These are phyloP conservation scores for Cybosia mesomella DNA, from an alignment of 2,888 invertebrate species.

Conservation along the genomic window DNA sequence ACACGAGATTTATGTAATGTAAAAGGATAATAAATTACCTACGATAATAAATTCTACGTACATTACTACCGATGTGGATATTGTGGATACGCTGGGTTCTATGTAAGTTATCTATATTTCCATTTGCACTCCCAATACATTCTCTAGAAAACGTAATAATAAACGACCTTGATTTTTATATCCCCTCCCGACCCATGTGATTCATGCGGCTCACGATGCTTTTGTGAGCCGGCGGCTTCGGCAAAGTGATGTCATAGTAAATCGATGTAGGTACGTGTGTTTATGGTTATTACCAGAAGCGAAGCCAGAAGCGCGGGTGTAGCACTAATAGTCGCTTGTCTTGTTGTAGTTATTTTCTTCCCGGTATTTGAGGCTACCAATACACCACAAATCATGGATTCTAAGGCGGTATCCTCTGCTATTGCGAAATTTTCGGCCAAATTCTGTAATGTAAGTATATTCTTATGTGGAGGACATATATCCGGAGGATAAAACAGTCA, in stretches of 20 bases:
- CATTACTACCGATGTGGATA: slow-evolving; percentile 17
- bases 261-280: slow-evolving; percentile 3
- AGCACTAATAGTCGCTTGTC: slow-evolving; percentile 21
- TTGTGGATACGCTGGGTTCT: slow-evolving; percentile 15
- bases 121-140: neutral
- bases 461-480: neutral
- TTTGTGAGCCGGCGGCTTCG: slow-evolving; percentile 7
- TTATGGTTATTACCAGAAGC: slow-evolving; percentile 8
- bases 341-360: slow-evolving; percentile 64
- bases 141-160: neutral
- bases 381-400: slow-evolving; percentile 66
- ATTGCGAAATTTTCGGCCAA: slow-evolving; percentile 79
- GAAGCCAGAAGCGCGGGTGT: slow-evolving; percentile 4
- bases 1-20: no score
- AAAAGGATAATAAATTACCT: neutral
- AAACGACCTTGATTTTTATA: slow-evolving; percentile 7
- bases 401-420: slow-evolving; percentile 70
- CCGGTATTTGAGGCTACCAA: slow-evolving; percentile 52
- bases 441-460: slow-evolving; percentile 82
- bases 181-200: slow-evolving; percentile 20
- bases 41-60: neutral
- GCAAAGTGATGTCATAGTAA: slow-evolving; percentile 22
- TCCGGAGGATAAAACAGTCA: neutral
- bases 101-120: slow-evolving; percentile 21
- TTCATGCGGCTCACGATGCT: slow-evolving; percentile 14